A percentile compares a stretch with the other conserved stretches of the same genome.
These are phyloP conservation scores for Sisyra terminalis DNA, from an alignment of 2,888 invertebrate species.

Conservation along the genomic window DNA sequence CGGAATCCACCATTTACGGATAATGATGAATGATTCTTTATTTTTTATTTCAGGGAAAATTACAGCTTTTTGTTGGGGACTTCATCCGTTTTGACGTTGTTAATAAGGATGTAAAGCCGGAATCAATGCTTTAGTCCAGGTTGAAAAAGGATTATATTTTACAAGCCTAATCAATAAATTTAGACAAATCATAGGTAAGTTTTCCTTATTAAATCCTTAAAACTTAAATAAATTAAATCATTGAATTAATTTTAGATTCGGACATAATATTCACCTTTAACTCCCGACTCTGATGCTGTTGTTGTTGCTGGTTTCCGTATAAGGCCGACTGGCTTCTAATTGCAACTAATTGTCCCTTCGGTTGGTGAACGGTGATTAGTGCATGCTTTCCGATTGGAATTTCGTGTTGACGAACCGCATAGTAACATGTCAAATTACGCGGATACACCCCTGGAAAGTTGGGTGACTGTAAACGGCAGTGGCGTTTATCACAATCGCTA, in stretches of 20 bases:
- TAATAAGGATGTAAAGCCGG: no score
- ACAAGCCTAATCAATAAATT: no score
- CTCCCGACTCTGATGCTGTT: constrained; percentile 22
- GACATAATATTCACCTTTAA: constrained; percentile 2
- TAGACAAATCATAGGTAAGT: no score
- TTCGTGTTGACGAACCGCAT: constrained; percentile 71
- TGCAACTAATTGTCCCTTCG: constrained; percentile 70
- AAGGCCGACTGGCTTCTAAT: constrained; percentile 62
- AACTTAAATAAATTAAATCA: not conserved
- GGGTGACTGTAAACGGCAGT: constrained; percentile 78
- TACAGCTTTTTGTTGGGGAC: no score
- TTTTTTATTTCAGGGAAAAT: no score
- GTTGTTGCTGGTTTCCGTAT: constrained; percentile 35
- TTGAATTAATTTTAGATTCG: constrained; percentile 12
- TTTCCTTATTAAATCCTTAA: not conserved
- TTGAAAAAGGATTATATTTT: no score
- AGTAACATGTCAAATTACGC: constrained; percentile 86
- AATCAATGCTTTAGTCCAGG: no score
- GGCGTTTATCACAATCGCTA: constrained; percentile 81
- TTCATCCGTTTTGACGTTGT: no score
- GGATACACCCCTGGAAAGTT: constrained; percentile 90
- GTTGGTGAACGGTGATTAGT: constrained; percentile 68
- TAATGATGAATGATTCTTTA: no score
- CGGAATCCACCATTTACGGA: no score
- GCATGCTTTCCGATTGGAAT: constrained; percentile 78